Percentiles rank a stretch among this genome's conserved stretches.
Conservation (phyloP, 2,797 vertebrate species). For the Nyctibius grandis region DNA sequence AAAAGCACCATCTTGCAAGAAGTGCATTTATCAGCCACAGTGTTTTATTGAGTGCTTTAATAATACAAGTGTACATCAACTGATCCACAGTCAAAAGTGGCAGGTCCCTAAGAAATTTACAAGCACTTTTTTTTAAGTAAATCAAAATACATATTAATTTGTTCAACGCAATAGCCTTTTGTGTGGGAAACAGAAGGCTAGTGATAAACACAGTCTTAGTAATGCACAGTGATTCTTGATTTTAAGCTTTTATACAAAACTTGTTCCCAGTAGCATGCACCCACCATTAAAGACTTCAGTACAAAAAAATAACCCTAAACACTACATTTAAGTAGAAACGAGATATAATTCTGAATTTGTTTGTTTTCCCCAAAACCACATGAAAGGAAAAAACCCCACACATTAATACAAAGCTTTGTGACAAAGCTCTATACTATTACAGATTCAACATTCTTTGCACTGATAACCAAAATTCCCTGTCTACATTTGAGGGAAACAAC, state of each 20-base stretch:
- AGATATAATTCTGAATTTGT: slow-evolving; percentile 87
- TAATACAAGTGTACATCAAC: slow-evolving; percentile 99
- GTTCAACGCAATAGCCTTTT: slow-evolving; percentile 88
- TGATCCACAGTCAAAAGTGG: slow-evolving; percentile 92
- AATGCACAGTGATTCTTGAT: slow-evolving; percentile 85
- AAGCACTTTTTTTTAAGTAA: slow-evolving; percentile 84
- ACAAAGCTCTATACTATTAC: slow-evolving; percentile 90
- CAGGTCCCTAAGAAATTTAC: slow-evolving; percentile 97
- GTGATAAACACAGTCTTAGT: slow-evolving; percentile 84
- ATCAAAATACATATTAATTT: slow-evolving; percentile 91
- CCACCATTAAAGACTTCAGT: slow-evolving; percentile 87
- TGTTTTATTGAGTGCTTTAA: slow-evolving; percentile 98
- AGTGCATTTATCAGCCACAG: slow-evolving; percentile 75
- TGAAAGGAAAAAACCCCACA: slow-evolving; percentile 80
- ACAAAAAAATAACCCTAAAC: slow-evolving; percentile 83
- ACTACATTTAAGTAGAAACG: slow-evolving; percentile 83
- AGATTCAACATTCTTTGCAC: slow-evolving; percentile 92
- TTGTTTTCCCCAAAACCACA: slow-evolving; percentile 83
- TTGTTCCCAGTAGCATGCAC: slow-evolving; percentile 94
- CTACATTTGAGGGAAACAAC: slow-evolving; percentile 87
- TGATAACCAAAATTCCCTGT: slow-evolving; percentile 91
- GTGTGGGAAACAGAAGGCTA: slow-evolving; percentile 76
- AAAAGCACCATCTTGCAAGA: slow-evolving; percentile 33
- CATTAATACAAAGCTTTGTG: slow-evolving; percentile 87
- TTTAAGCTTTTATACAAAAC: slow-evolving; percentile 84